Evolutionary conservation across 2,797 vertebrate genomes (phyloP).

Genomic region (Macropus fuliginosus): DNA sequence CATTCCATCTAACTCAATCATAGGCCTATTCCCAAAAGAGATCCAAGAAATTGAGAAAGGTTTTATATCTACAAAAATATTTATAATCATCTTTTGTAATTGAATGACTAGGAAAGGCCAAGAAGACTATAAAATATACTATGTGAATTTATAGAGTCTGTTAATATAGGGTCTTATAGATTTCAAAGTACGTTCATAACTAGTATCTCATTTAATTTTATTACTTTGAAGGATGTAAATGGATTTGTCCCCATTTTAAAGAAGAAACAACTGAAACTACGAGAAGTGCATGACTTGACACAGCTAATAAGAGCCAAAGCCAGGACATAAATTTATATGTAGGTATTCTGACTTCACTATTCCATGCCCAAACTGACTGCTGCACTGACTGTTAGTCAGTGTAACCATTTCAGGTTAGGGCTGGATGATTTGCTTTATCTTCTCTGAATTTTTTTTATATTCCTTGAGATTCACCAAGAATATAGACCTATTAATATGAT

Average conservation of each 20-base stretch:
- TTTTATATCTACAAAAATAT: background rate
- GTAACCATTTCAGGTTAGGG: slow-evolving; percentile 5
- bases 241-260: background rate
- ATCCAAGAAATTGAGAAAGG: background rate
- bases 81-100: background rate
- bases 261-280: background rate
- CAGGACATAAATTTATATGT: background rate
- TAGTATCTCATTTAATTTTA: background rate
- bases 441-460: slow-evolving; percentile 39
- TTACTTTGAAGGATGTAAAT: background rate
- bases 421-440: slow-evolving; percentile 21
- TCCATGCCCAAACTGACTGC: background rate
- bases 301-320: background rate
- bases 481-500: slow-evolving; percentile 37
- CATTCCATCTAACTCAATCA: background rate
- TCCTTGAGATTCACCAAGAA: slow-evolving; percentile 22
- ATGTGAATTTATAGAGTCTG: background rate
- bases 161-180: background rate
- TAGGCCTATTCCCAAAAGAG: background rate
- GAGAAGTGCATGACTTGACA: background rate
- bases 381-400: background rate
- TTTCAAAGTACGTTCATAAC: background rate
- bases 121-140: background rate
- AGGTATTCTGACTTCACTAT: background rate
- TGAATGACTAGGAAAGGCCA: background rate